Conservation (phyloP, 2,888 invertebrate species). For the Reticulitermes lucifugus region DNA sequence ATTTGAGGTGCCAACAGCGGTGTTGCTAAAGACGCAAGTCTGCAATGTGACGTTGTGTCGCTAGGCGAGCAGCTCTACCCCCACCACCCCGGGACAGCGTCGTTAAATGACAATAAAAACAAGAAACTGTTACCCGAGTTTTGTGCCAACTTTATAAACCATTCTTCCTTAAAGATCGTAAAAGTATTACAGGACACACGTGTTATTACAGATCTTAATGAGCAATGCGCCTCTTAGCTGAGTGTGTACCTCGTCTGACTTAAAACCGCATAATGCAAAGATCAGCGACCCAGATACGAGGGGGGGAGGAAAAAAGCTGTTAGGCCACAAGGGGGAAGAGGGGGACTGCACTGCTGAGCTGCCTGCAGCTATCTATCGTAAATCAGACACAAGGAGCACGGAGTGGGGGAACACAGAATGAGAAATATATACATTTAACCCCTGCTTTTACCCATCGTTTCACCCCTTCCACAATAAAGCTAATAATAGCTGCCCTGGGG, state of each 20-base stretch:
- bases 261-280: conserved; percentile 25
- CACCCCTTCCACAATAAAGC: not conserved
- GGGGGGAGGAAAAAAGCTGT: conserved; percentile 4
- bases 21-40: too few species aligned
- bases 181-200: too few species aligned
- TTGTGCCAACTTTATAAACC: too few species aligned
- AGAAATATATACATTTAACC: conserved; percentile 28
- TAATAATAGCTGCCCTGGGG: conserved; percentile 28
- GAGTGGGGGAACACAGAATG: not conserved
- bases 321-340: not conserved
- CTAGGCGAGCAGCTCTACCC: too few species aligned
- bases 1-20: too few species aligned
- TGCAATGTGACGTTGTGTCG: too few species aligned
- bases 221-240: too few species aligned
- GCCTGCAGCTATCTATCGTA: conserved; percentile 26
- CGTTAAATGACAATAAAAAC: too few species aligned
- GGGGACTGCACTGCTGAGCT: conserved; percentile 20
- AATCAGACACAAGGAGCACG: conserved; percentile 10
- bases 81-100: too few species aligned
- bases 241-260: not conserved
- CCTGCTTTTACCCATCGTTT: not conserved
- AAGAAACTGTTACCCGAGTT: too few species aligned
- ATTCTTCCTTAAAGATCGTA: too few species aligned
- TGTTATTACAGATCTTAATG: too few species aligned
- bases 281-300: conserved; percentile 41